Evolutionary conservation across 1,140 invertebrate genomes (phyloP).

Genomic region (Bombus superbus): DNA sequence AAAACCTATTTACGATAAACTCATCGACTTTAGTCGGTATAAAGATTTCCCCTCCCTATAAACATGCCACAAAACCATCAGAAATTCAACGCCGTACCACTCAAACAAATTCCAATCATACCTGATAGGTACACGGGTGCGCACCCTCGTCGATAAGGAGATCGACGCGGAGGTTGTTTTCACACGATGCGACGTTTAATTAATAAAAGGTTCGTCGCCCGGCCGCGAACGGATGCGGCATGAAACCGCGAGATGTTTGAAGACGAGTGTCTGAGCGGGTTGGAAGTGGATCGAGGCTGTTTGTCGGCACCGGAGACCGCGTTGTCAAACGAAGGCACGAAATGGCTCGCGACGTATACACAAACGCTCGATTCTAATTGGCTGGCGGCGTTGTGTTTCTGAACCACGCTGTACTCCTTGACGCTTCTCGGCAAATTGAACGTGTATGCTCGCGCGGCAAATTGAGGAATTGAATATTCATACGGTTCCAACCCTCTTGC

Average conservation of each 20-base stretch:
- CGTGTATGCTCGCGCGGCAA: constrained; percentile 73
- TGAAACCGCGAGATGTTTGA: constrained; percentile 58
- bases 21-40: too few species aligned
- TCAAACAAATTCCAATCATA: background rate
- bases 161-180: background rate
- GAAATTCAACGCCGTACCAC: background rate
- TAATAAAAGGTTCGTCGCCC: constrained; percentile 36
- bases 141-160: background rate
- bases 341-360: constrained; percentile 53
- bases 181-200: constrained; percentile 39
- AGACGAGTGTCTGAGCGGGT: constrained; percentile 60
- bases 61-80: background rate
- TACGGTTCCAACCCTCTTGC: constrained; percentile 67
- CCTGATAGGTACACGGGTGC: background rate
- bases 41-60: background rate
- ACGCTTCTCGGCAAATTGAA: constrained; percentile 73
- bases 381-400: constrained; percentile 54
- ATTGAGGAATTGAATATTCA: constrained; percentile 80
- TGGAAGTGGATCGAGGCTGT: constrained; percentile 62
- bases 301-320: constrained; percentile 56
- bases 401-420: constrained; percentile 64
- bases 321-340: constrained; percentile 59
- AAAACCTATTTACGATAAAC: too few species aligned
- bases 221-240: background rate
- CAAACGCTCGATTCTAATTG: constrained; percentile 65